Evolutionary conservation across 2,113 vertebrate species (phyloP).

Genomic region (Picathartes gymnocephalus): DNA sequence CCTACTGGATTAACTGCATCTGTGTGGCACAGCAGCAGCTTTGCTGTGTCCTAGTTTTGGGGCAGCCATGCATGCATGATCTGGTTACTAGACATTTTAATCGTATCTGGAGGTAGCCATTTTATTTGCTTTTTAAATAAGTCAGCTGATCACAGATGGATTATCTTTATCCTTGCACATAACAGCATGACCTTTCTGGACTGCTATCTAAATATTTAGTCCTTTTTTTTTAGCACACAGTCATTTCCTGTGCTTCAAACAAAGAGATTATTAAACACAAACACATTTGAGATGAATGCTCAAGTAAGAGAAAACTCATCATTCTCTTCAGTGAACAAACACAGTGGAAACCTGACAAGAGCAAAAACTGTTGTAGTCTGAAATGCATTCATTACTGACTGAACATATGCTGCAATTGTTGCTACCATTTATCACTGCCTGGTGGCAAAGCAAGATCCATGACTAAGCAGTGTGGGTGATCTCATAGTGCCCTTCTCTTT

Average conservation of each 20-base stretch:
- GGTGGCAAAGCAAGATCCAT: background rate
- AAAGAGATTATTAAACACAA: slow-evolving; percentile 7
- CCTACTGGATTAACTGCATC: background rate
- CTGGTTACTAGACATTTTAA: background rate
- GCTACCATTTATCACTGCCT: background rate
- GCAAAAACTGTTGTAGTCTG: background rate
- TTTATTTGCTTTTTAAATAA: slow-evolving; percentile 1
- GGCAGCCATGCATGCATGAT: background rate
- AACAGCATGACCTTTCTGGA: background rate
- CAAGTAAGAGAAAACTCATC: slow-evolving; percentile 7
- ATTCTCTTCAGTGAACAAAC: slow-evolving; percentile 14
- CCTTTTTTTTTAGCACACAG: background rate
- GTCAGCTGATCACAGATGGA: background rate
- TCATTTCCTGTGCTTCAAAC: slow-evolving; percentile 26
- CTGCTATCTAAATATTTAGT: slow-evolving; percentile 27
- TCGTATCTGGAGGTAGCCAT: background rate
- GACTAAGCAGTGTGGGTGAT: background rate
- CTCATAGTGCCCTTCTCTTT: background rate
- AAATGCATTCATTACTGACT: background rate
- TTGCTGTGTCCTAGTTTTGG: background rate
- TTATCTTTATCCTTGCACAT: background rate
- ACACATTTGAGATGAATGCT: background rate
- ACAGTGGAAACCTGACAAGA: background rate
- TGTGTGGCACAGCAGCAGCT: background rate
- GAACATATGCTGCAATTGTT: background rate